phyloP scores from a whole-genome alignment of 2,888 invertebrate species.

The Drosophila flavopinicola region DNA sequence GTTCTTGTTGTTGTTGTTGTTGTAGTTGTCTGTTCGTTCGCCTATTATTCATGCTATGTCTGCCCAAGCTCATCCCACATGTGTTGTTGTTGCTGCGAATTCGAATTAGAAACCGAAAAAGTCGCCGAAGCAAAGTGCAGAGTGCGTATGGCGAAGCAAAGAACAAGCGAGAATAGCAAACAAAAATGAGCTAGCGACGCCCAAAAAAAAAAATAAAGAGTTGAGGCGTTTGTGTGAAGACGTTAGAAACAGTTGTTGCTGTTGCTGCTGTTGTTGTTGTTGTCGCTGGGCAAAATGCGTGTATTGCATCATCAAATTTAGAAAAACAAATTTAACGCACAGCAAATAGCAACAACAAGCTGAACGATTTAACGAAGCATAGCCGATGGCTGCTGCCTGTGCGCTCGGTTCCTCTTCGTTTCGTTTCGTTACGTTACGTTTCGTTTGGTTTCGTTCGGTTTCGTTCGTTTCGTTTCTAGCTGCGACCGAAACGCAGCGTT shows the following conservation, averaged over 20 bases:
- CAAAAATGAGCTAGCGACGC: slow-evolving; percentile 23
- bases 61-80: slow-evolving; percentile 22
- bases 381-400: slow-evolving; percentile 39
- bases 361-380: slow-evolving; percentile 52
- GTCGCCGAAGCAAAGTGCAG: slow-evolving; percentile 65
- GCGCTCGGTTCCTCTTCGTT: slow-evolving; percentile 3
- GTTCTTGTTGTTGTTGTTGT: slow-evolving; percentile 13
- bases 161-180: slow-evolving; percentile 15
- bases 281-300: slow-evolving; percentile 59
- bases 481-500: slow-evolving; percentile 51
- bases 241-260: slow-evolving; percentile 27
- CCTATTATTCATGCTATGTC: slow-evolving; percentile 71
- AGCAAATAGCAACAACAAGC: slow-evolving; percentile 27
- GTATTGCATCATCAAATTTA: slow-evolving; percentile 78
- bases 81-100: slow-evolving; percentile 37
- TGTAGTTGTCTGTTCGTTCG: slow-evolving; percentile 37
- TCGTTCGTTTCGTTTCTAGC: slow-evolving; percentile 5
- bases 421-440: slow-evolving; percentile 9
- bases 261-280: slow-evolving; percentile 25
- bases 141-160: slow-evolving; percentile 62
- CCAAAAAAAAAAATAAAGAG: slow-evolving; percentile 30
- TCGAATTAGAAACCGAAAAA: slow-evolving; percentile 55
- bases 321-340: slow-evolving; percentile 73
- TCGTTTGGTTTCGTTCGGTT: slow-evolving; percentile 18
- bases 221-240: slow-evolving; percentile 29